Base-by-base conservation (phyloP, 2,113 vertebrate species). In the Eonycteris spelaea region DNA sequence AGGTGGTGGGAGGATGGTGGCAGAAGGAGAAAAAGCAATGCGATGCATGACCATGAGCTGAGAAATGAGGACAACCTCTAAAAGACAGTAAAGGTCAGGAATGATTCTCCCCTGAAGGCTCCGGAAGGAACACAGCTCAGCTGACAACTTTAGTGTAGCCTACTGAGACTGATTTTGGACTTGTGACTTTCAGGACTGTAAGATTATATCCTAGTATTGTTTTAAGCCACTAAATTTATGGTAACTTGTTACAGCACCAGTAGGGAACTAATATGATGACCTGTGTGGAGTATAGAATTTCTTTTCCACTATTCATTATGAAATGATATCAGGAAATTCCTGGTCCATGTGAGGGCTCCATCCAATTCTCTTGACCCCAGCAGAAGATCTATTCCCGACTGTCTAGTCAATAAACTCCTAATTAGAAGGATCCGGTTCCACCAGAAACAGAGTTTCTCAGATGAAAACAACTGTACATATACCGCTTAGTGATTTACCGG, bases 51-150 rank as follows among this genome's bases (percentile, higher is more conserved):
- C 15, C 10, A 1, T 33, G 75, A 84, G 21, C 22, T 28, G 22
- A 13, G 48, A 73, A 78, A 65, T 4, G 6, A 61, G 6, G 7
- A 5, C 24, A 35, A 21, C 18, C 18, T 53, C 35, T 75, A 18
- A 67, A 53, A 89, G 55, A 4, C 12, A 14, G 14, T 13, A 53
- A 45, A 61, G 13, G 12, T n/a, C 13, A 21, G 8, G 26, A 33
- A 35, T 0, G 0, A 16, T 28, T 22, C 28, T 59, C 15, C 65
- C 19, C 16, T 38, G 4, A 61, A 53, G 14, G 30, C n/a, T 74
- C 63, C 12, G 19, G n/a, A 21, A 71, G 71, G 57, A 74, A 26
- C 0, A 0, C 24, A 68, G 28, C 15, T 21, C 45, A 12, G 4
- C 21, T 8, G 28, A 28, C 6, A 6, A 35, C 6, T 43, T 38